These are phyloP conservation scores for Chrysomela aeneicollis DNA, from an alignment of 2,888 invertebrate genomes.

Conservation along the genomic window DNA sequence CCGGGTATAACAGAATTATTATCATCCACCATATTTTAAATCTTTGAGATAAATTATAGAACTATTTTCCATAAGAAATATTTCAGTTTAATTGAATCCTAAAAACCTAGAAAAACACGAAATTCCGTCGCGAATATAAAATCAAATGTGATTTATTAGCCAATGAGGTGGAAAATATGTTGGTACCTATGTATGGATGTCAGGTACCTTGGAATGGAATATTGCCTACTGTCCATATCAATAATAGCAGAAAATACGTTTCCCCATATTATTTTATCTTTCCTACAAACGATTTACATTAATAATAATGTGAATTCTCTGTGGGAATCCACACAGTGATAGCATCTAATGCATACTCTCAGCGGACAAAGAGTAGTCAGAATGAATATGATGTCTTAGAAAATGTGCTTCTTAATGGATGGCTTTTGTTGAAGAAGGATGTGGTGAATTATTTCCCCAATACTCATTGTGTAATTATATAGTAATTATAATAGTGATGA, in stretches of 20 bases:
- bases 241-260: slow-evolving; percentile 13
- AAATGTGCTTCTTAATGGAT: not conserved
- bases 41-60: too few species aligned
- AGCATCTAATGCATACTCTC: not conserved
- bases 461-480: not conserved
- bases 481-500: not conserved
- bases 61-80: too few species aligned
- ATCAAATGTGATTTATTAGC: too few species aligned
- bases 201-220: too few species aligned
- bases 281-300: slow-evolving; percentile 11
- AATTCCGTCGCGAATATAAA: too few species aligned
- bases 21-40: too few species aligned
- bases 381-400: not conserved
- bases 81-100: too few species aligned
- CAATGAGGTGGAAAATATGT: too few species aligned
- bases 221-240: too few species aligned
- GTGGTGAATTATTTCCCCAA: not conserved
- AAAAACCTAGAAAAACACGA: too few species aligned
- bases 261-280: not conserved
- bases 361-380: not conserved
- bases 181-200: too few species aligned
- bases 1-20: too few species aligned
- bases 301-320: not conserved
- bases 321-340: not conserved
- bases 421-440: not conserved